A percentile compares a stretch with the other conserved stretches of the same genome.
Evolutionary conservation across 2,888 invertebrate species (phyloP).

Genomic region (Periphyllus acericola): DNA sequence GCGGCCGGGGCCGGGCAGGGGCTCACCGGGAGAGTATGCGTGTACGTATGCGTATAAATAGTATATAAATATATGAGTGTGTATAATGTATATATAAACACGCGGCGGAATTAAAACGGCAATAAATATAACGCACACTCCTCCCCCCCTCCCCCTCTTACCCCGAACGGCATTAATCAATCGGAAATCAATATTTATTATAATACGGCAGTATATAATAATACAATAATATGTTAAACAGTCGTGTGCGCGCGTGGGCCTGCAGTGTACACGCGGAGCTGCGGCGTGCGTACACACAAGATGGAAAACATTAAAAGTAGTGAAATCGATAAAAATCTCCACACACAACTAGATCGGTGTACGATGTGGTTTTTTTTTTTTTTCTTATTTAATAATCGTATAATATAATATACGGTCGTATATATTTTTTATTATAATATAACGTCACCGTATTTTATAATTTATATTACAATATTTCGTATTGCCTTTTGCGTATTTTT

Average conservation of each 20-base stretch:
- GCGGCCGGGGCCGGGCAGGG: neutral
- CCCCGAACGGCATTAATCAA: slow-evolving; percentile 45
- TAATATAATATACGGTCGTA: neutral
- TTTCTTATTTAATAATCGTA: slow-evolving; percentile 1
- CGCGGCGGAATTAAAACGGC: slow-evolving; percentile 37
- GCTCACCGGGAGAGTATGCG: neutral
- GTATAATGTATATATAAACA: neutral
- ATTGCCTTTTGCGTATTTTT: neutral
- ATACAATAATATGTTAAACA: slow-evolving; percentile 39
- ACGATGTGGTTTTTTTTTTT: neutral
- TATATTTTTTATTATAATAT: neutral
- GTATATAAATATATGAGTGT: neutral
- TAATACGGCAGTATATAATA: slow-evolving; percentile 17
- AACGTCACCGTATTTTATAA: neutral
- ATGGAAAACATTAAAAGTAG: slow-evolving; percentile 29
- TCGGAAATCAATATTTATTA: slow-evolving; percentile 50
- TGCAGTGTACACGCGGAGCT: neutral
- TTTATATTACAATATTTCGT: neutral
- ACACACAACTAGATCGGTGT: slow-evolving; percentile 31
- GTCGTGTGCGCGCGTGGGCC: slow-evolving; percentile 42
- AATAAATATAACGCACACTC: slow-evolving; percentile 38
- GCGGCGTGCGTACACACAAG: too few species aligned
- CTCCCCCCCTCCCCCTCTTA: too few species aligned
- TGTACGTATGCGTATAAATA: neutral
- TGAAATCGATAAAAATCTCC: slow-evolving; percentile 44